phyloP scores from a whole-genome alignment of 2,113 vertebrate species.

The Barnardius zonarius region DNA sequence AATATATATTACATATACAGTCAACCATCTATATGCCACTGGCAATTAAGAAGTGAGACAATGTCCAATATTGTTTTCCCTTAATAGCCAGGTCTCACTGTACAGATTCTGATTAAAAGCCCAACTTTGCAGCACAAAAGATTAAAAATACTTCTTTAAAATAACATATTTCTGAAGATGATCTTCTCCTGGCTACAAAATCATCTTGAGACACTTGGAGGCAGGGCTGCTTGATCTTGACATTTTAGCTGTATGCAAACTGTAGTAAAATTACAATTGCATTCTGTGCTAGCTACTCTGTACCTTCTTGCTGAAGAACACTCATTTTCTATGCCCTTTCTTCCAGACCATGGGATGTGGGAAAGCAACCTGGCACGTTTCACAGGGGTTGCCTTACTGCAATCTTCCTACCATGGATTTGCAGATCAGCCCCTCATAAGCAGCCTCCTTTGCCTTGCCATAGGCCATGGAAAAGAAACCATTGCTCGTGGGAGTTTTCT shows the following conservation, averaged over 20 bases:
- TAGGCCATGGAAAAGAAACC: neutral
- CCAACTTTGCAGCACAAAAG: neutral
- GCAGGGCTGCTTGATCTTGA: neutral
- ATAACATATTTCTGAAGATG: neutral
- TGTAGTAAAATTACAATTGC: neutral
- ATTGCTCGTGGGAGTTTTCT: neutral
- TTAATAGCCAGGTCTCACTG: neutral
- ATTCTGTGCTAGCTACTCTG: neutral
- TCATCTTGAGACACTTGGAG: neutral
- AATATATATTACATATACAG: neutral
- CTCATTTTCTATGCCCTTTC: neutral
- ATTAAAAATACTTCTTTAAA: slow-evolving; percentile 44
- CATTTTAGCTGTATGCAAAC: neutral
- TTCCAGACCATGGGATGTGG: rapidly evolving
- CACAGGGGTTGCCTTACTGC: neutral
- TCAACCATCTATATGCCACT: neutral
- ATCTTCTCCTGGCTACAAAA: slow-evolving; percentile 6
- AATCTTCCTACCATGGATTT: neutral
- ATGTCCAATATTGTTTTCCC: slow-evolving; percentile 5
- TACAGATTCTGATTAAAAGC: slow-evolving; percentile 17
- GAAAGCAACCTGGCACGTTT: neutral
- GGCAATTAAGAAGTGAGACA: slow-evolving; percentile 18
- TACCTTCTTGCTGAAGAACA: neutral
- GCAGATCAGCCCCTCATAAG: neutral
- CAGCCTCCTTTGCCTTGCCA: neutral